Evolutionary conservation across 2,797 vertebrate genomes (phyloP).

Genomic region (Mus minutoides): DNA sequence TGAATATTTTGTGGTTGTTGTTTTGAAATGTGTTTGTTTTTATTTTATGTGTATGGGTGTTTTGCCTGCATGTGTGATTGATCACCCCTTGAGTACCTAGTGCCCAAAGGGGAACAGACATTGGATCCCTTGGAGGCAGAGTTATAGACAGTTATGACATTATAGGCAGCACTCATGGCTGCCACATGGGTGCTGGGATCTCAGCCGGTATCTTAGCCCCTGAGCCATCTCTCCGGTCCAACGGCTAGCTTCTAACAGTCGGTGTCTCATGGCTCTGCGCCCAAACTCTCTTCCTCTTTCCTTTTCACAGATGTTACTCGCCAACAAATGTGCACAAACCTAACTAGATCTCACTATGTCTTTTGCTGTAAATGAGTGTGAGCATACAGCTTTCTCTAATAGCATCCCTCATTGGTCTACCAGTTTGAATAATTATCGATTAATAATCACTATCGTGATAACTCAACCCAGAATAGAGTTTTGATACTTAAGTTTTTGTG

Average conservation of each 20-base stretch:
- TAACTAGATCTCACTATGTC: neutral
- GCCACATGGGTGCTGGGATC: neutral
- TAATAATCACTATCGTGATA: neutral
- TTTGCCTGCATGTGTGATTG: neutral
- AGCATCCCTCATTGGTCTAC: neutral
- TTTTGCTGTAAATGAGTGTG: neutral
- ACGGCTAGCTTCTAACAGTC: neutral
- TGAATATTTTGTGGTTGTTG: neutral
- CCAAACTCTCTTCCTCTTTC: neutral
- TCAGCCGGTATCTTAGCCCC: neutral
- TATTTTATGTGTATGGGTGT: neutral
- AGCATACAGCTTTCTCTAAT: neutral
- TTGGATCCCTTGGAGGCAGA: neutral
- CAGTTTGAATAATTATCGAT: neutral
- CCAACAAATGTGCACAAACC: neutral
- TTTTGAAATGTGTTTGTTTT: neutral
- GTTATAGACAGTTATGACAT: neutral
- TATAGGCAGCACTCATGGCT: too few species aligned
- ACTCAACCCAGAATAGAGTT: neutral
- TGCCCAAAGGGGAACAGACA: too few species aligned
- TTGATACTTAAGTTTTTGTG: neutral
- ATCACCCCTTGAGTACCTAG: neutral
- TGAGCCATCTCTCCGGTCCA: neutral
- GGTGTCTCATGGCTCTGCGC: neutral
- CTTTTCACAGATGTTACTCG: neutral